Base-by-base conservation (phyloP, 2,888 invertebrate species). In the Proisotoma minuta region DNA sequence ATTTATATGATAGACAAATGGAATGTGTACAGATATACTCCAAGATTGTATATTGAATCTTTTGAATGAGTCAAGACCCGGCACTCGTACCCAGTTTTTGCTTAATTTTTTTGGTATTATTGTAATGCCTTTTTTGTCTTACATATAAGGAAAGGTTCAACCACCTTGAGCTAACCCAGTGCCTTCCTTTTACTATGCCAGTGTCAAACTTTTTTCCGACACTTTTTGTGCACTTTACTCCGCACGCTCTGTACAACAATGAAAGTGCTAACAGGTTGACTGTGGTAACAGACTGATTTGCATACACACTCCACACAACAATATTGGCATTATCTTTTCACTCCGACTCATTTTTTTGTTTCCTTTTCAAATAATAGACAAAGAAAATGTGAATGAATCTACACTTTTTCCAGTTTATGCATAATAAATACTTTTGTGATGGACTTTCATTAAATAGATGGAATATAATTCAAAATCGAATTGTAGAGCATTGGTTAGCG, bases 71-170 rank as follows among this genome's bases (percentile, higher is more conserved):
- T n/a, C n/a, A n/a, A 34, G 34, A 34, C 15, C 34, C 34, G 34
- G 8, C 8, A 10, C 34, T 10, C 34, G 34, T 34, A 34, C 60
- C 63, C 43, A 60, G 60, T 60, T 63, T 63, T 63, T 63, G 60
- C 54, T 57, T 47, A 63, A 53, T 63, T 63, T 63, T 64, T 64
- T 63, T 47, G 26, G 15, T 57, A 54, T 63, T 60, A 57, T 60
- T 60, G 60, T 63, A 60, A 60, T 63, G 57, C 52, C 51, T 63
- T 63, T 63, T 60, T 60, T 64, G 64, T 64, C 53, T 60, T 24
- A 34, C 57, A 48, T 49, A 63, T 39, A 57, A 54, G 53, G 57
- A 64, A 57, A 64, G 64, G 57, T 64, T 57, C 60, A 60, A 60
- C 57, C 57, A 64, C 64, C 58, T 64, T 53, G 34, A 57, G 49